Evolutionary conservation across 1,140 invertebrate species (phyloP), one percentile per base, ranked within the genome.

Genomic region (Mizuhopecten yessoensis): DNA sequence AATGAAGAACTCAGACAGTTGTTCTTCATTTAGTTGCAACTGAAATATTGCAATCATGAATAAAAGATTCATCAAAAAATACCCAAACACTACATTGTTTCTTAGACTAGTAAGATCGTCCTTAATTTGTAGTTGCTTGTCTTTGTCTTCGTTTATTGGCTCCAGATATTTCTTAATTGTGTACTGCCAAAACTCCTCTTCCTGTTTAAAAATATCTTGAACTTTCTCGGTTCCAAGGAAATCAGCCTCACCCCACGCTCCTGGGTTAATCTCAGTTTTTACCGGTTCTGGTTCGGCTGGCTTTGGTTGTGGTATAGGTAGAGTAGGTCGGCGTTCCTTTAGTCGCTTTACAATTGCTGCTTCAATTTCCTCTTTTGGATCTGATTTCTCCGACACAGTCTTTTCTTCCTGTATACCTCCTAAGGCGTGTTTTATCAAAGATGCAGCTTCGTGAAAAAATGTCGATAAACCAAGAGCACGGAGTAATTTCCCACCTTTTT

Each of bases 121-220:
- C 86, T 92, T 75, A 33, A 94, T 98, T 49, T 94, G 89, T 33
- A 92, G 49, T 89, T 95, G 92, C 10, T 95, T 91, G 34, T 93
- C 15, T 86, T 92, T 91, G 87, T 95, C 92, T 42, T 92, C 88
- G 3, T 92, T 90, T 15, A 95, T 87, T 23, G 95, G 95, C 49
- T 94, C 91, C 33, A 94, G 90, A 89, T 94, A 95, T 45, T 94
- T 94, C 0, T 93, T 49, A 45, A 95, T 91, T 5, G 95, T 91
- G 17, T 93, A 45, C 7, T 57, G 15, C 93, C 93, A 93, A 57
- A 93, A 93, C 1, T 89, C 33, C 9, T 87, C 42, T 34, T 91
- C 91, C 0, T n/a, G 15, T 86, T 88, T 75, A 5, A 29, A 33
- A 34, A 33, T 39, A 29, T 88, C 75, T 33, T 88, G 11, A 0